Evolutionary conservation across 2,888 invertebrate genomes (phyloP).

Genomic region (Heliothis peltigera): DNA sequence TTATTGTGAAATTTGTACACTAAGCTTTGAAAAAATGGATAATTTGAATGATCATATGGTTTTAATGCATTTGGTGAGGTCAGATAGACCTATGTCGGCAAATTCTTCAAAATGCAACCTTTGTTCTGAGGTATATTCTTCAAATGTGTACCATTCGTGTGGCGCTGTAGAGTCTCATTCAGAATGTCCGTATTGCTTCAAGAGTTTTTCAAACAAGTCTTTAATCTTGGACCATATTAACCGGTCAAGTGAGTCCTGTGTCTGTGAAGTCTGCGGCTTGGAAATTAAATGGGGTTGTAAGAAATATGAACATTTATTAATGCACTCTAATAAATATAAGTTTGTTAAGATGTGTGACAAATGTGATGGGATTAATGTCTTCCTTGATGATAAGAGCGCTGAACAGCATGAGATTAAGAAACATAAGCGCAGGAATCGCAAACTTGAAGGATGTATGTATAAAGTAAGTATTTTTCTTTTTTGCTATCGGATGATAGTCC

Average conservation of each 20-base stretch:
- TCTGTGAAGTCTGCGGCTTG: slow-evolving; percentile 64
- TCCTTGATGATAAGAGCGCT: slow-evolving; percentile 11
- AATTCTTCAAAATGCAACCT: slow-evolving; percentile 33
- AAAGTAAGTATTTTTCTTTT: slow-evolving; percentile 45
- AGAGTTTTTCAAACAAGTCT: slow-evolving; percentile 53
- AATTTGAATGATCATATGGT: slow-evolving; percentile 56
- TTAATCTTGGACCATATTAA: slow-evolving; percentile 48
- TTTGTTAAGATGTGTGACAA: slow-evolving; percentile 63
- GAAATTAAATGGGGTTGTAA: slow-evolving; percentile 58
- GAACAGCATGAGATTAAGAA: slow-evolving; percentile 33
- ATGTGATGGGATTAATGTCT: slow-evolving; percentile 59
- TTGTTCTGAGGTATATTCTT: slow-evolving; percentile 35
- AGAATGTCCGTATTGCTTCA: slow-evolving; percentile 60
- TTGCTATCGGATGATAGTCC: no score
- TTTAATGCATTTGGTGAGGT: slow-evolving; percentile 64
- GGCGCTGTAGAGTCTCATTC: background rate
- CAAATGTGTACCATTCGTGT: slow-evolving; percentile 61
- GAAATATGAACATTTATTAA: slow-evolving; percentile 66
- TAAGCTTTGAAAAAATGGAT: background rate
- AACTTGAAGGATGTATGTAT: slow-evolving; percentile 5
- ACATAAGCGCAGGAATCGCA: slow-evolving; percentile 36
- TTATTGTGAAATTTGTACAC: slow-evolving; percentile 29
- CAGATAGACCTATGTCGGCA: slow-evolving; percentile 60
- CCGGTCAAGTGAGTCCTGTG: rapidly evolving
- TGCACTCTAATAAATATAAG: slow-evolving; percentile 63